These are phyloP conservation scores for Euthynnus affinis DNA, from an alignment of 2,797 vertebrate species.

Conservation along the genomic window DNA sequence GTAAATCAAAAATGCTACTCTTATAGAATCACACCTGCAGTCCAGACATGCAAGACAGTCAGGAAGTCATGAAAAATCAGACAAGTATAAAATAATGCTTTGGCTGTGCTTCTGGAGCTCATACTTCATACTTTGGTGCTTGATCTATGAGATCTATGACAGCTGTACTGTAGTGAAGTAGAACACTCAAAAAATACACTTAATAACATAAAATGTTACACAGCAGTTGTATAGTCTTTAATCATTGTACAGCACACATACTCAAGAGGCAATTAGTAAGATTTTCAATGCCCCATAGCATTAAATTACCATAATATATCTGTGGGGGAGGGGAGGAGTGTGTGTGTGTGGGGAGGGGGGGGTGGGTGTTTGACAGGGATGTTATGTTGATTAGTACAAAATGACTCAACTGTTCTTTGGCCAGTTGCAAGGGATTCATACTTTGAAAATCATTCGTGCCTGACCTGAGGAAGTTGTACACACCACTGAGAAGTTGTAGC, in stretches of 20 bases:
- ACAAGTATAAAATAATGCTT: conserved; percentile 23
- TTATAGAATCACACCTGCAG: conserved; percentile 66
- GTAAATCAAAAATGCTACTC: conserved; percentile 76
- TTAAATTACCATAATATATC: conserved; percentile 45
- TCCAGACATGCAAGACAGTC: conserved; percentile 8
- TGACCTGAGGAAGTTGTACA: conserved; percentile 29
- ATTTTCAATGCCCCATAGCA: conserved; percentile 46
- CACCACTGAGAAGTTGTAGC: conserved; percentile 9
- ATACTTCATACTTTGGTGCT: neutral
- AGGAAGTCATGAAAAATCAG: conserved; percentile 24
- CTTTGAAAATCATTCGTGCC: conserved; percentile 24
- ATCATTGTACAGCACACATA: conserved; percentile 33
- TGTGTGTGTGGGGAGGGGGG: neutral
- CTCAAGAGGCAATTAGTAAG: conserved; percentile 38
- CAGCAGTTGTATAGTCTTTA: conserved; percentile 35
- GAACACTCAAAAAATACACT: conserved; percentile 29
- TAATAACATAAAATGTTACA: conserved; percentile 33
- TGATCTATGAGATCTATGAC: conserved; percentile 50
- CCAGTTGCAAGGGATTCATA: conserved; percentile 26
- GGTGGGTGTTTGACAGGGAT: too few species aligned
- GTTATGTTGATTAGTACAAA: too few species aligned
- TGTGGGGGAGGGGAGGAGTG: conserved; percentile 3
- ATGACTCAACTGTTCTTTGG: conserved; percentile 34
- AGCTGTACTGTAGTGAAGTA: conserved; percentile 10
- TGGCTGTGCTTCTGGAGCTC: neutral